These are phyloP conservation scores for Parelbella ahira DNA, from an alignment of 2,888 invertebrate species.

Conservation along the genomic window DNA sequence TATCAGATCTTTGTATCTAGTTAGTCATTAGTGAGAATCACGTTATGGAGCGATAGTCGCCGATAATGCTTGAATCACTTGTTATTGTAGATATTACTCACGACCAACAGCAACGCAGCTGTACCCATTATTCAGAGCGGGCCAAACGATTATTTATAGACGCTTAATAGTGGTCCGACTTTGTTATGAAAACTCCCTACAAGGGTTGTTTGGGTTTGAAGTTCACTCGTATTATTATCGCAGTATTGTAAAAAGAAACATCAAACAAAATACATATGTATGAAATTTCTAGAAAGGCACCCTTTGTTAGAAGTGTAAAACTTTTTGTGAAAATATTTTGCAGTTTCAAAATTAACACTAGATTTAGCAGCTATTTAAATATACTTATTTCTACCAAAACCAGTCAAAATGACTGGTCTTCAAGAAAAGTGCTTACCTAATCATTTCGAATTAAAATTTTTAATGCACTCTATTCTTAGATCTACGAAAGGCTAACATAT, in stretches of 20 bases:
- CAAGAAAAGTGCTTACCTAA: too few species aligned
- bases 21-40: conserved; percentile 19
- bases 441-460: too few species aligned
- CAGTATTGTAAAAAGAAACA: neutral
- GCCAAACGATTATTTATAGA: conserved; percentile 17
- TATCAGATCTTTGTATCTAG: conserved; percentile 11
- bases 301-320: too few species aligned
- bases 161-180: conserved; percentile 8
- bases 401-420: too few species aligned
- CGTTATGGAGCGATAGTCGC: conserved; percentile 22
- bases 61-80: conserved; percentile 30
- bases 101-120: conserved; percentile 13
- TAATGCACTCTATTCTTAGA: too few species aligned
- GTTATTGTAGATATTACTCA: conserved; percentile 26
- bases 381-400: too few species aligned
- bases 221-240: conserved; percentile 9
- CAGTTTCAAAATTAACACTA: too few species aligned
- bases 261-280: neutral
- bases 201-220: conserved; percentile 15
- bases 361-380: too few species aligned
- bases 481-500: too few species aligned
- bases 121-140: conserved; percentile 14
- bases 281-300: too few species aligned
- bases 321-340: too few species aligned
- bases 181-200: conserved; percentile 15